Percentiles rank a stretch among this genome's conserved stretches.
Evolutionary conservation across 2,797 vertebrate genomes (phyloP).

Genomic region (Manis crassicaudata): DNA sequence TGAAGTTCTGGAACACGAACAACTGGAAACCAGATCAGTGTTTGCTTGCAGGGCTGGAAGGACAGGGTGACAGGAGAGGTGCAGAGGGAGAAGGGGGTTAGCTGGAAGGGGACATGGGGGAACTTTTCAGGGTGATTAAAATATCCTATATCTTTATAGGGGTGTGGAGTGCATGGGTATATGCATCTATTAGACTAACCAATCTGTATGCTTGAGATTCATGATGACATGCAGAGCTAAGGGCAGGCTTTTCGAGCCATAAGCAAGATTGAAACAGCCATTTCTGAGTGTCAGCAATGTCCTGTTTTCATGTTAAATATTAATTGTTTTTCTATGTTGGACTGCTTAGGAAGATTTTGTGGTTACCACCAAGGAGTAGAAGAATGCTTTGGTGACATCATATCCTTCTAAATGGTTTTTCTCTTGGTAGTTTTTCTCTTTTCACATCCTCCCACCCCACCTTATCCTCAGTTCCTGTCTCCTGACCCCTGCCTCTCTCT

Average conservation of each 20-base stretch:
- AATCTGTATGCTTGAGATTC: background rate
- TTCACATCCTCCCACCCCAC: no score
- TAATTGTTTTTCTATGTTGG: background rate
- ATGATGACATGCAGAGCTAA: fast-evolving
- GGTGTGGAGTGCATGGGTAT: background rate
- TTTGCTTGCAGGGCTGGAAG: background rate
- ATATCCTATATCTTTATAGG: background rate
- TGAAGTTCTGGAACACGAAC: background rate
- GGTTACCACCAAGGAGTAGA: background rate
- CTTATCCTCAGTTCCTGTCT: background rate
- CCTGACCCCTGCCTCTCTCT: background rate
- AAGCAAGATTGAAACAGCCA: background rate
- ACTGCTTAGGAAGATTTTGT: background rate
- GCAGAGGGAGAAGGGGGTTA: background rate
- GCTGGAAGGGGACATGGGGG: background rate
- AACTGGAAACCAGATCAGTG: background rate
- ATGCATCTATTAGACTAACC: background rate
- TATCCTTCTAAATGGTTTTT: background rate
- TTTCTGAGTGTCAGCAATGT: background rate
- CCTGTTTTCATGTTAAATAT: background rate
- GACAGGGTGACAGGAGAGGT: no score
- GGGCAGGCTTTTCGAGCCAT: background rate
- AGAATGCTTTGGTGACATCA: background rate
- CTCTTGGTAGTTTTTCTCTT: background rate
- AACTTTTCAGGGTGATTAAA: background rate